Conservation (phyloP, 2,797 vertebrate species). For the Acipenser ruthenus region DNA sequence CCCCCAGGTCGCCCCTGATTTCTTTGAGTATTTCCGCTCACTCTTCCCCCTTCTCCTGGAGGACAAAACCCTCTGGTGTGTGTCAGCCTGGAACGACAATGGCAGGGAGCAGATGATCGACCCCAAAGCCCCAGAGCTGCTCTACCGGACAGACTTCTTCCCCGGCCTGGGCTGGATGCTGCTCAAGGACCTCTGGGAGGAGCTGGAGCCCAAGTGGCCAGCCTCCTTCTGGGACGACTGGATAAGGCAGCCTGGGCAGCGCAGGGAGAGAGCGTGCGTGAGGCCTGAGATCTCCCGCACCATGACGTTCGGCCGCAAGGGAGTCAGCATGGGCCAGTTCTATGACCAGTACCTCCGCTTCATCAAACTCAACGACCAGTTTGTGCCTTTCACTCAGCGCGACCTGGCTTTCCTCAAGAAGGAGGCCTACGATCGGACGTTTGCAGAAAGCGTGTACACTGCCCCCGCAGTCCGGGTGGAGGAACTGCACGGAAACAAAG, state of each 20-base stretch:
- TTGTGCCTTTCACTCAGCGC: slow-evolving; percentile 80
- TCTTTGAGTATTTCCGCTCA: slow-evolving; percentile 91
- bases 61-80: slow-evolving; percentile 78
- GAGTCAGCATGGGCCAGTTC: slow-evolving; percentile 92
- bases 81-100: slow-evolving; percentile 93
- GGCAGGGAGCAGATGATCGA: slow-evolving; percentile 84
- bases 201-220: slow-evolving; percentile 89
- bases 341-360: slow-evolving; percentile 91
- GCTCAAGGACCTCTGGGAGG: slow-evolving; percentile 74
- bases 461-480: slow-evolving; percentile 67
- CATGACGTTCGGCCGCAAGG: slow-evolving; percentile 85
- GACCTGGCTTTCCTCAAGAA: slow-evolving; percentile 76
- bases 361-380: slow-evolving; percentile 84
- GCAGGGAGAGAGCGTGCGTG: slow-evolving; percentile 74
- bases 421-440: slow-evolving; percentile 64
- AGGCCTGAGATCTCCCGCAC: slow-evolving; percentile 88
- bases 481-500: slow-evolving; percentile 60
- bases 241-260: slow-evolving; percentile 86
- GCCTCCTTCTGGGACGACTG: slow-evolving; percentile 93
- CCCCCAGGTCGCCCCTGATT: slow-evolving; percentile 76
- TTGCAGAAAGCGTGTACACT: slow-evolving; percentile 64
- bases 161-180: slow-evolving; percentile 88
- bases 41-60: slow-evolving; percentile 60
- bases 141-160: slow-evolving; percentile 91
- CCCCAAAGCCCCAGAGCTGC: slow-evolving; percentile 46